These are phyloP conservation scores for Schizopygopsis malacanthus DNA, from an alignment of 2,797 vertebrate species.

Conservation along the genomic window DNA sequence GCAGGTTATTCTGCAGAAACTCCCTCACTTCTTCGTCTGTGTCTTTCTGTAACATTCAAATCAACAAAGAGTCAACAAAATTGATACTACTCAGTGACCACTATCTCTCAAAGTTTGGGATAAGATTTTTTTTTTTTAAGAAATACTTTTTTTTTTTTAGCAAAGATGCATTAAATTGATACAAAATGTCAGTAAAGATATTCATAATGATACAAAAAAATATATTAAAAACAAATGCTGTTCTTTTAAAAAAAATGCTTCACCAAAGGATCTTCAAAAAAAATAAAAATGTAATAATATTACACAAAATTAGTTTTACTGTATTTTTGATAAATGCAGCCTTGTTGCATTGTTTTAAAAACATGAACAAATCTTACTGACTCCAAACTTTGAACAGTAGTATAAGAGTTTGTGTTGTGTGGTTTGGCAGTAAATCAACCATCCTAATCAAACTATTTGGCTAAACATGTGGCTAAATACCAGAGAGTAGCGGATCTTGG, in stretches of 20 bases:
- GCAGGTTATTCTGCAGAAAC: constrained; percentile 89
- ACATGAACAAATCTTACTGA: too few relatives aligned
- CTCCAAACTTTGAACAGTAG: neutral
- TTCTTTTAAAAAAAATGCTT: neutral
- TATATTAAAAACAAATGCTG: neutral
- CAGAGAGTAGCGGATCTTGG: constrained; percentile 92
- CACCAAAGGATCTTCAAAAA: neutral
- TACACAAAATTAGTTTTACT: too few relatives aligned
- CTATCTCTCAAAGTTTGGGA: neutral
- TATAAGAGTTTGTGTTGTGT: neutral
- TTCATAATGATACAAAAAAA: neutral
- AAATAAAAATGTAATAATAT: too few relatives aligned
- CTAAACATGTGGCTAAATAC: constrained; percentile 69
- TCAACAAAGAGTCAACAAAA: neutral
- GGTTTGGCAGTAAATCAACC: neutral
- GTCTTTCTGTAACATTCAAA: constrained; percentile 84
- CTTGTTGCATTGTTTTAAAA: neutral
- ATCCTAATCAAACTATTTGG: neutral
- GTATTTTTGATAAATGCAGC: too few relatives aligned
- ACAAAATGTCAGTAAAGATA: neutral
- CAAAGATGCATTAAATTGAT: neutral
- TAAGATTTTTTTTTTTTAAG: neutral
- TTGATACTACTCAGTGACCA: neutral
- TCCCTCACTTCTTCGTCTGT: constrained; percentile 95
- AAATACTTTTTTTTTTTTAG: too few relatives aligned